phyloP scores from a whole-genome alignment of 2,113 vertebrate genomes.

The Aramus guarauna region DNA sequence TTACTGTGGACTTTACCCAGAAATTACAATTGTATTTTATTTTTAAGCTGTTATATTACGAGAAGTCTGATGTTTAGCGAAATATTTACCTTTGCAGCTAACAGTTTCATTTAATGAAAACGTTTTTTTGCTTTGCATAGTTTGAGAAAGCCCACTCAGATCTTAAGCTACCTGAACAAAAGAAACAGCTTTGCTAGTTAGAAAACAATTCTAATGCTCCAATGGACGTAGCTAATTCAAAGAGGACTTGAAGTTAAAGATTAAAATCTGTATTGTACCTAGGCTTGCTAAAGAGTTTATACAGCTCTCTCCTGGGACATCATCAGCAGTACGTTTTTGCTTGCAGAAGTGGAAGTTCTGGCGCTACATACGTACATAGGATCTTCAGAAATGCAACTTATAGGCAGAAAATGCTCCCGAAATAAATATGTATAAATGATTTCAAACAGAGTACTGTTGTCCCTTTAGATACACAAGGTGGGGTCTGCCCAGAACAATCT shows the following conservation, averaged over 20 bases:
- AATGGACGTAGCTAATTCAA: neutral
- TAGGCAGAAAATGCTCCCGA: neutral
- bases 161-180: neutral
- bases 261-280: neutral
- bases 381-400: neutral
- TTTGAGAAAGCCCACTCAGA: slow-evolving; percentile 18
- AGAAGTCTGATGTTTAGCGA: neutral
- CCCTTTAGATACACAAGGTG: neutral
- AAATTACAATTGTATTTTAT: neutral
- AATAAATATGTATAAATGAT: neutral
- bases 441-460: neutral
- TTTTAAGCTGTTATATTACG: neutral
- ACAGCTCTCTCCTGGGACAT: neutral
- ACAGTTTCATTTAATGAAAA: neutral
- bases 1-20: neutral
- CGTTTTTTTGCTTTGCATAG: neutral
- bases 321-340: neutral
- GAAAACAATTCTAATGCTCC: neutral
- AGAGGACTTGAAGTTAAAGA: slow-evolving; percentile 35
- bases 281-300: neutral
- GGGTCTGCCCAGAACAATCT: neutral
- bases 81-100: neutral
- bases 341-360: neutral
- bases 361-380: neutral
- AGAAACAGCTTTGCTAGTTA: neutral